phyloP scores from a whole-genome alignment of 2,888 invertebrate species.

The Leptopilina syphax region DNA sequence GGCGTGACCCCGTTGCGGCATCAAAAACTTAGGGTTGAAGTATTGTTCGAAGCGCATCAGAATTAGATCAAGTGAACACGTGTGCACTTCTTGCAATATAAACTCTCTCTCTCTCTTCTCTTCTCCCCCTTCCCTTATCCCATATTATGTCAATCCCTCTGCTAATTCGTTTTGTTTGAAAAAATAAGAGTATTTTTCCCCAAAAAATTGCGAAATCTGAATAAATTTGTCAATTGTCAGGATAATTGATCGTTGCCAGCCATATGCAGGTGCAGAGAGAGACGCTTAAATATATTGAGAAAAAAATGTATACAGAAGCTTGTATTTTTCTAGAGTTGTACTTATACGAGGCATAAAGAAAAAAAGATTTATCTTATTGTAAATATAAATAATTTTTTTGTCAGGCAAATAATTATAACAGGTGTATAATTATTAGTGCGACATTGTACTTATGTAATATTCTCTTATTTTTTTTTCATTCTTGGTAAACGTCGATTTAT shows the following conservation, averaged over 20 bases:
- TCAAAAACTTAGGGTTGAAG: constrained; percentile 53
- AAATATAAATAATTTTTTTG: constrained; percentile 13
- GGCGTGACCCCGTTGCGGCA: constrained; percentile 58
- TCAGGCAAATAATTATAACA: neutral
- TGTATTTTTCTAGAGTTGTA: constrained; percentile 34
- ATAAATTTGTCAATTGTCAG: constrained; percentile 27
- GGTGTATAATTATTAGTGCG: constrained; percentile 25
- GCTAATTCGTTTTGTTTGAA: constrained; percentile 45
- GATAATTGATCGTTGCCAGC: constrained; percentile 7
- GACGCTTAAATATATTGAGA: constrained; percentile 17
- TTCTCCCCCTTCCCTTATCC: constrained; percentile 54
- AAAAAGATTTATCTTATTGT: constrained; percentile 12
- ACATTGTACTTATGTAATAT: constrained; percentile 33
- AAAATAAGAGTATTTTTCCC: constrained; percentile 48
- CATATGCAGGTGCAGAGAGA: constrained; percentile 15
- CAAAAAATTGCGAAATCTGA: constrained; percentile 46
- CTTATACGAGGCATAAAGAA: constrained; percentile 13
- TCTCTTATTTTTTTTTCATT: neutral
- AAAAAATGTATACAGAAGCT: constrained; percentile 1
- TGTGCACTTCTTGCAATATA: constrained; percentile 48
- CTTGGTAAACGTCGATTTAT: neutral
- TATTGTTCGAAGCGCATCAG: constrained; percentile 60
- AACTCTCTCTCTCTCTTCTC: neutral
- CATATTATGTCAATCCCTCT: constrained; percentile 41
- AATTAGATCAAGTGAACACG: constrained; percentile 69